These are phyloP conservation scores for Probaryconus sp. DNA, from an alignment of 1,140 invertebrate species.

Conservation along the genomic window DNA sequence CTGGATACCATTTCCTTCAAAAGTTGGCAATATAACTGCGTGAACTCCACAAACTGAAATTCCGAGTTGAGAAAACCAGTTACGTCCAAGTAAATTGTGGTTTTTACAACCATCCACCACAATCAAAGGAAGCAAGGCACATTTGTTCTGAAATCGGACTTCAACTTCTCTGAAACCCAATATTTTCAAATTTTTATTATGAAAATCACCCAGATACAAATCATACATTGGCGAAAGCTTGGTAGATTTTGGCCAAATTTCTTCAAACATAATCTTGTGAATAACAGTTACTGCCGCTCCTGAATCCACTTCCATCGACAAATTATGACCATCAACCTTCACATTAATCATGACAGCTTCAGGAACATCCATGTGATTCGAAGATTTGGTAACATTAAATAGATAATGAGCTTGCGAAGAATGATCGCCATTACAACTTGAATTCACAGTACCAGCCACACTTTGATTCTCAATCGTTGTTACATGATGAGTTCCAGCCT, in stretches of 20 bases:
- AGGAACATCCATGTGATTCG: not conserved
- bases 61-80: conserved; percentile 6
- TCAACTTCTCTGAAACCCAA: not conserved
- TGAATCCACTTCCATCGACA: conserved; percentile 12
- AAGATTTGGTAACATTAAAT: not conserved
- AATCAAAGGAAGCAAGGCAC: not conserved
- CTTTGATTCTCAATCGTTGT: no score
- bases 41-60: not conserved
- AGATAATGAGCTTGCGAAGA: not conserved
- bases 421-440: no score
- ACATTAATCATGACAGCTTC: not conserved
- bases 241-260: not conserved
- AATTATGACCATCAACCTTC: not conserved
- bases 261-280: conserved; percentile 1
- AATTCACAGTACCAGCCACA: no score
- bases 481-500: no score
- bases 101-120: conserved; percentile 21
- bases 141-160: not conserved
- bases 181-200: not conserved
- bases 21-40: not conserved
- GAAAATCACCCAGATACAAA: not conserved
- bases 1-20: not conserved
- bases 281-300: conserved; percentile 10
- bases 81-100: conserved; percentile 9
- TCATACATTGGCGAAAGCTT: not conserved